Conservation (phyloP, 1,140 invertebrate genomes). For the Laodelphax striatellus region DNA sequence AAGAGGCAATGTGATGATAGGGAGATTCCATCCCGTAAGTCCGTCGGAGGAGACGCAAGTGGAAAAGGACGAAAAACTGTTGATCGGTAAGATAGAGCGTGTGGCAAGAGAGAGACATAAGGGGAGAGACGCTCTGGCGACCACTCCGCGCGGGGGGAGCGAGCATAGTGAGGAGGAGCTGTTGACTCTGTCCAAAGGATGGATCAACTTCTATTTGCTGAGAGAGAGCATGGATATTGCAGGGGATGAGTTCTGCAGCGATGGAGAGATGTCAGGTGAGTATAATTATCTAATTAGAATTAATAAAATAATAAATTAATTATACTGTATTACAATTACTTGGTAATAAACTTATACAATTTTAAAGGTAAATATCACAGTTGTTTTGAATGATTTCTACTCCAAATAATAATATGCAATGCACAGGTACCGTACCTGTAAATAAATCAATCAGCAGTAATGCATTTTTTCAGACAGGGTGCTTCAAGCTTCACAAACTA, state of each 20-base stretch:
- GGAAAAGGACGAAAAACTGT: slow-evolving; percentile 13
- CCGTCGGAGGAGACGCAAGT: slow-evolving; percentile 8
- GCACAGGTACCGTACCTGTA: too few relatives aligned
- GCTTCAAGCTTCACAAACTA: too few relatives aligned
- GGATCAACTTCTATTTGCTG: slow-evolving; percentile 30
- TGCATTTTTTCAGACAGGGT: too few relatives aligned
- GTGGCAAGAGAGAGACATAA: slow-evolving; percentile 5
- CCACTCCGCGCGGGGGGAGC: background rate
- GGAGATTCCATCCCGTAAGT: slow-evolving; percentile 10
- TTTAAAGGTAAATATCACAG: too few relatives aligned
- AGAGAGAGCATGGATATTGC: slow-evolving; percentile 19
- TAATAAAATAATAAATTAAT: background rate
- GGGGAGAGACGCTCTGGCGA: slow-evolving; percentile 8
- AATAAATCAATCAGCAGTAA: too few relatives aligned
- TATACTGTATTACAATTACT: background rate
- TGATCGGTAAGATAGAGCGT: background rate
- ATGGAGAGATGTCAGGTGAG: slow-evolving; percentile 7
- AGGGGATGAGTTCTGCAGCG: slow-evolving; percentile 11
- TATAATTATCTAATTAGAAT: background rate
- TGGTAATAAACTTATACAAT: background rate
- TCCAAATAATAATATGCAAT: too few relatives aligned
- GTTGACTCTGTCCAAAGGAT: slow-evolving; percentile 27
- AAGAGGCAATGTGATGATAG: slow-evolving; percentile 11
- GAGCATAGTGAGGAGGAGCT: slow-evolving; percentile 19
- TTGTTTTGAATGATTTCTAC: too few relatives aligned